phyloP scores from a whole-genome alignment of 2,888 invertebrate species.

The Agapetus fuscipes region DNA sequence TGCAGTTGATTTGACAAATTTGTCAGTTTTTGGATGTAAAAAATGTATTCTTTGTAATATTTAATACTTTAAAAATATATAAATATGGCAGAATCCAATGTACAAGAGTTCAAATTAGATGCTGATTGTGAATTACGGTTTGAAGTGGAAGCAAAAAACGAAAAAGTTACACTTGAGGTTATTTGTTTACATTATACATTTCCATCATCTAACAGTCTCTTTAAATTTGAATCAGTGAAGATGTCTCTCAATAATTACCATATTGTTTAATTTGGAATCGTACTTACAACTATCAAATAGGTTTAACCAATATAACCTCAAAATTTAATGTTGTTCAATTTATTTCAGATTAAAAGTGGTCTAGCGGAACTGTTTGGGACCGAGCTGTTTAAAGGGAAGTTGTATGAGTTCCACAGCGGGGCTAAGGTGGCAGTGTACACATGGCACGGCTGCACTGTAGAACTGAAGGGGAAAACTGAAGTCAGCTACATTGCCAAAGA shows the following conservation, averaged over 20 bases:
- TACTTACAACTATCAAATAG: no score
- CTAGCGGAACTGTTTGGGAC: slow-evolving; percentile 96
- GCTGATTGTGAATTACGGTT: slow-evolving; percentile 86
- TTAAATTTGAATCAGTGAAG: no score
- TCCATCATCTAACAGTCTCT: no score
- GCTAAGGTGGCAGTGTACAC: slow-evolving; percentile 94
- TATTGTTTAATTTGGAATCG: no score
- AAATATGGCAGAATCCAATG: slow-evolving; percentile 39
- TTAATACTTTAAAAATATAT: not conserved
- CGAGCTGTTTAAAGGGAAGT: slow-evolving; percentile 86
- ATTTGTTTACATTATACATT: slow-evolving; percentile 2
- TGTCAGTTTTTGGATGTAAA: no score
- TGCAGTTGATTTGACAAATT: no score
- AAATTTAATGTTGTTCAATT: no score
- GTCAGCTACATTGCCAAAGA: slow-evolving; percentile 92
- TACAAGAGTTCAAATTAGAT: slow-evolving; percentile 73
- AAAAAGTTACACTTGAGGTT: slow-evolving; percentile 72
- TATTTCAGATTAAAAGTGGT: slow-evolving; percentile 68
- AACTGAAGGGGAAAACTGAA: slow-evolving; percentile 80
- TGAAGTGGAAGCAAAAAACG: slow-evolving; percentile 82
- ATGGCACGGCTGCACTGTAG: slow-evolving; percentile 88
- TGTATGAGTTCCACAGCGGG: slow-evolving; percentile 80
- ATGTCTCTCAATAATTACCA: no score
- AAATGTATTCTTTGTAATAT: not conserved
- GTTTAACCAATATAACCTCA: no score